A percentile compares a stretch with the other conserved stretches of the same genome.
Conservation (phyloP, 2,888 invertebrate species). For the Oscheius sp. region DNA sequence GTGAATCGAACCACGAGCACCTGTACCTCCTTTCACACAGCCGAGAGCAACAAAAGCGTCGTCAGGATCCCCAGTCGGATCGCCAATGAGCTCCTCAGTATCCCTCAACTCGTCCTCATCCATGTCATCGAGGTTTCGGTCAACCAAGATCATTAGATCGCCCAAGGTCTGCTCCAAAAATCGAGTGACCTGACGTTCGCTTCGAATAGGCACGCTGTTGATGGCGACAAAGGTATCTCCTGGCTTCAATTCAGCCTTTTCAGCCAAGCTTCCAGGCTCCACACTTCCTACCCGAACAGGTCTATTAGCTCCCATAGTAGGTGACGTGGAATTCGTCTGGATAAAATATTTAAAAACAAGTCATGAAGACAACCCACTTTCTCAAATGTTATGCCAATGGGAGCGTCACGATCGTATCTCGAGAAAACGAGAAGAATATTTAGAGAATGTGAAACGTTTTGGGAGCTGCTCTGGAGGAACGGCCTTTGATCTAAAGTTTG, state of each 20-base stretch:
- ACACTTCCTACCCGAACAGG: constrained; percentile 59
- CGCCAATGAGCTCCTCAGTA: constrained; percentile 34
- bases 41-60: constrained; percentile 42
- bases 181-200: constrained; percentile 66
- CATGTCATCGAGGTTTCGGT: constrained; percentile 62
- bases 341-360: neutral
- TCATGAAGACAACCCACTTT: constrained; percentile 24
- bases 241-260: constrained; percentile 63
- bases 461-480: constrained; percentile 51
- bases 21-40: constrained; percentile 17
- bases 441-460: constrained; percentile 57
- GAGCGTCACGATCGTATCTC: constrained; percentile 57
- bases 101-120: constrained; percentile 57
- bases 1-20: neutral
- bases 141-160: constrained; percentile 68
- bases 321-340: neutral
- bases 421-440: constrained; percentile 64
- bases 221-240: constrained; percentile 69
- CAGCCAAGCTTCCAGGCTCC: constrained; percentile 62
- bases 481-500: constrained; percentile 53
- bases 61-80: constrained; percentile 41
- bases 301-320: constrained; percentile 37
- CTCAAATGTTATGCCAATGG: constrained; percentile 62
- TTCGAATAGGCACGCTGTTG: constrained; percentile 68
- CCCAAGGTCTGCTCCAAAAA: constrained; percentile 65